phyloP scores from a whole-genome alignment of 1,140 invertebrate species.

The Planococcus citri region DNA sequence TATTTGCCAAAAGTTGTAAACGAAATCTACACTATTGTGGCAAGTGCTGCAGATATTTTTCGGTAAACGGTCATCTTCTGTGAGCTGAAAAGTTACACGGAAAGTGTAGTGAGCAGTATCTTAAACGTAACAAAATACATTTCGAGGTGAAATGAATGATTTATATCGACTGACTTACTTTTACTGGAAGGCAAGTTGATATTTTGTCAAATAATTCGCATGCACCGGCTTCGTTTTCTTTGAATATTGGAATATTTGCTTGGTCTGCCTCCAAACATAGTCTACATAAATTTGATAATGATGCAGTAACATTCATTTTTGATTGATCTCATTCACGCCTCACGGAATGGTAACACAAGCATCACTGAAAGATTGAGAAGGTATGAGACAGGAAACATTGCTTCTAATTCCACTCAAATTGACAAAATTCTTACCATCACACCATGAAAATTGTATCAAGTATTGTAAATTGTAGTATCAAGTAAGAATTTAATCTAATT shows the following conservation, averaged over 20 bases:
- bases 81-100: neutral
- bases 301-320: neutral
- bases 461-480: too few relatives aligned
- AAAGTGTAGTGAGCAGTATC: too few relatives aligned
- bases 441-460: too few relatives aligned
- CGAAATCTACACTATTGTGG: neutral
- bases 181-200: neutral
- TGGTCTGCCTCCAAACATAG: neutral
- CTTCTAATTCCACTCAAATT: too few relatives aligned
- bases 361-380: too few relatives aligned
- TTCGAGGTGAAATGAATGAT: neutral
- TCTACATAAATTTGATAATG: neutral
- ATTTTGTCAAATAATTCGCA: neutral
- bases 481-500: too few relatives aligned
- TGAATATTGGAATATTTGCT: neutral
- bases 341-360: too few relatives aligned
- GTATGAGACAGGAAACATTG: too few relatives aligned
- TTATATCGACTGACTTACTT: neutral
- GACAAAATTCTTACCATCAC: too few relatives aligned
- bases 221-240: neutral
- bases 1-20: slow-evolving; percentile 19
- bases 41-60: slow-evolving; percentile 1
- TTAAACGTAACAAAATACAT: neutral
- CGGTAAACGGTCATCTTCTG: slow-evolving; percentile 12
- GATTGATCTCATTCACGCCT: too few relatives aligned